Percentiles rank a stretch among this genome's conserved stretches.
phyloP scores from a whole-genome alignment of 2,888 invertebrate species.

The Pollenia amentaria region DNA sequence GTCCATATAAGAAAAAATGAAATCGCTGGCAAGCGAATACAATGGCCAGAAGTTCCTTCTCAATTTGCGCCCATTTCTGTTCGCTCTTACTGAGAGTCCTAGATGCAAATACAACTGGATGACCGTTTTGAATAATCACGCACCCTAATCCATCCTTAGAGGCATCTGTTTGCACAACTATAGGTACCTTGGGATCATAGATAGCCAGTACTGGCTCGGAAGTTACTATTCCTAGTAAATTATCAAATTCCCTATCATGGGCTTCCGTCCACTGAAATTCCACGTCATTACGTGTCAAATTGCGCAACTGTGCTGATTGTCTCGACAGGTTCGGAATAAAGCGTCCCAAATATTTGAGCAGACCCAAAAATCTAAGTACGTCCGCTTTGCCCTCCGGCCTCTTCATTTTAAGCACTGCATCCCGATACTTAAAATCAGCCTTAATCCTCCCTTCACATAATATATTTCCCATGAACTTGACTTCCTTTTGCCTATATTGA shows the following conservation, averaged over 20 bases:
- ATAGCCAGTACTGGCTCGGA: background rate
- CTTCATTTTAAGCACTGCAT: no score
- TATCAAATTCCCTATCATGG: background rate
- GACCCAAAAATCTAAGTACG: background rate
- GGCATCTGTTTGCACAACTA: background rate
- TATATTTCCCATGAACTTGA: slow-evolving; percentile 3
- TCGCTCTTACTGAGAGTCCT: slow-evolving; percentile 5
- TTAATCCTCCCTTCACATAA: background rate
- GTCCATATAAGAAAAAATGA: no score
- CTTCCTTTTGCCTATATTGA: background rate
- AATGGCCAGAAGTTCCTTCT: no score
- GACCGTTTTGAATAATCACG: slow-evolving; percentile 1
- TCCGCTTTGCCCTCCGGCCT: background rate
- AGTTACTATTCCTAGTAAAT: background rate
- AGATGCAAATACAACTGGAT: background rate
- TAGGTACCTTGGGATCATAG: background rate
- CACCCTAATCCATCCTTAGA: background rate
- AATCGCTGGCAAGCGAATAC: no score
- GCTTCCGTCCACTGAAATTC: no score
- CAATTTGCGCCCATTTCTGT: no score
- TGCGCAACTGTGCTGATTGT: background rate
- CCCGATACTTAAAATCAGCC: no score
- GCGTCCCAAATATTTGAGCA: background rate
- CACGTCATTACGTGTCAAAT: no score
- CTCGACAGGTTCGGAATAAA: background rate